Conservation (phyloP, 2,888 invertebrate species). For the Phortica okadai region DNA sequence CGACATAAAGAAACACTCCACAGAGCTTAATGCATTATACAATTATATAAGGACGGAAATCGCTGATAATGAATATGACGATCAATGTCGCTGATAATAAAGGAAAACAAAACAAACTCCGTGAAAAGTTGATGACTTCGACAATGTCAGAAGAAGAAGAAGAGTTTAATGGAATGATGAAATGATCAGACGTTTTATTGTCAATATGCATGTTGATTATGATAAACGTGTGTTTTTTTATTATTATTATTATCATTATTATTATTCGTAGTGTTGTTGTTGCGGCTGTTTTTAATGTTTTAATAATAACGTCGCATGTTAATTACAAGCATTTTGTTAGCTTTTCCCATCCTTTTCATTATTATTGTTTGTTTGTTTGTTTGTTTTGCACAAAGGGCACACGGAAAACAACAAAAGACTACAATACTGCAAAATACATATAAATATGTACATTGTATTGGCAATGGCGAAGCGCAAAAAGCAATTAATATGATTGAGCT, state of each 20-base stretch:
- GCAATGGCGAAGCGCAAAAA: slow-evolving; percentile 1
- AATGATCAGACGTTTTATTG: too few relatives aligned
- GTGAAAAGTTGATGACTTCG: too few relatives aligned
- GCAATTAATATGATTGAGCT: slow-evolving; percentile 75
- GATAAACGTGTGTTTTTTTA: neutral
- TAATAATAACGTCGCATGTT: slow-evolving; percentile 31
- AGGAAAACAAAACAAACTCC: too few relatives aligned
- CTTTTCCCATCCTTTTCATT: slow-evolving; percentile 30
- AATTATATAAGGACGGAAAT: too few relatives aligned
- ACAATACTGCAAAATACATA: slow-evolving; percentile 28
- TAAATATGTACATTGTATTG: too few relatives aligned
- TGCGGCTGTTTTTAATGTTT: neutral
- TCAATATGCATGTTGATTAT: too few relatives aligned
- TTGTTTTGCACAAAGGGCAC: slow-evolving; percentile 16
- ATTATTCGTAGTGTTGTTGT: slow-evolving; percentile 55
- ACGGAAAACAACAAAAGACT: slow-evolving; percentile 31
- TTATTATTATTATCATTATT: slow-evolving; percentile 52
- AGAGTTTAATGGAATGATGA: too few relatives aligned
- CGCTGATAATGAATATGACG: too few relatives aligned
- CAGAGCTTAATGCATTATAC: too few relatives aligned
- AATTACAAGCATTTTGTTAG: slow-evolving; percentile 51
- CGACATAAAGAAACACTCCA: too few relatives aligned
- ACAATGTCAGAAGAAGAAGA: too few relatives aligned
- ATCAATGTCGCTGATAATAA: too few relatives aligned
- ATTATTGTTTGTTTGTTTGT: slow-evolving; percentile 34